These are phyloP conservation scores for Calliphora vomitoria DNA, from an alignment of 2,888 invertebrate genomes.

Conservation along the genomic window DNA sequence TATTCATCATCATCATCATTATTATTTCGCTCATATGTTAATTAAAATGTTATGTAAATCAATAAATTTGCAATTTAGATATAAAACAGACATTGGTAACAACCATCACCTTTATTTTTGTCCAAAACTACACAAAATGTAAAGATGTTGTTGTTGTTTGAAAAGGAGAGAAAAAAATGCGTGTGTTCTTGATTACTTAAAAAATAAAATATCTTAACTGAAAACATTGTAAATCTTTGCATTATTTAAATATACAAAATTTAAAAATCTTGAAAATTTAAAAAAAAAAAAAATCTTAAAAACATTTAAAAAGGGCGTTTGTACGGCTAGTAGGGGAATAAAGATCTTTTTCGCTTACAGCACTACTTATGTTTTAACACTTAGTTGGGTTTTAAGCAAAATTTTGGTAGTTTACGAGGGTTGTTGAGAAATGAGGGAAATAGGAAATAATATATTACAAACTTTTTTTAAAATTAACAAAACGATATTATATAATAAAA, in stretches of 20 bases:
- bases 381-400: conserved; percentile 29
- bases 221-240: conserved; percentile 40
- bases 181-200: conserved; percentile 37
- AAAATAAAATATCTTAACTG: neutral
- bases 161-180: neutral
- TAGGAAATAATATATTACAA: neutral
- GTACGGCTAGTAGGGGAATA: neutral
- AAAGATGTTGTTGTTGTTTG: neutral
- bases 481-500: too few species aligned
- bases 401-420: conserved; percentile 25
- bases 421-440: neutral
- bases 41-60: conserved; percentile 73
- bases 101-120: conserved; percentile 22
- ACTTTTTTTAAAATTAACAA: too few species aligned
- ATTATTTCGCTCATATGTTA: conserved; percentile 52
- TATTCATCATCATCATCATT: neutral
- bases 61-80: conserved; percentile 73
- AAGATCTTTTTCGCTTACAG: conserved; percentile 57
- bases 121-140: neutral
- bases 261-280: neutral
- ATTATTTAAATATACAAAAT: conserved; percentile 24
- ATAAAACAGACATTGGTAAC: conserved; percentile 46
- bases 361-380: conserved; percentile 69
- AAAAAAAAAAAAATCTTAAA: conserved; percentile 8
- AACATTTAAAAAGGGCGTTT: conserved; percentile 27